These are phyloP conservation scores for Cordilura impudica DNA, from an alignment of 2,888 invertebrate species.

Conservation along the genomic window DNA sequence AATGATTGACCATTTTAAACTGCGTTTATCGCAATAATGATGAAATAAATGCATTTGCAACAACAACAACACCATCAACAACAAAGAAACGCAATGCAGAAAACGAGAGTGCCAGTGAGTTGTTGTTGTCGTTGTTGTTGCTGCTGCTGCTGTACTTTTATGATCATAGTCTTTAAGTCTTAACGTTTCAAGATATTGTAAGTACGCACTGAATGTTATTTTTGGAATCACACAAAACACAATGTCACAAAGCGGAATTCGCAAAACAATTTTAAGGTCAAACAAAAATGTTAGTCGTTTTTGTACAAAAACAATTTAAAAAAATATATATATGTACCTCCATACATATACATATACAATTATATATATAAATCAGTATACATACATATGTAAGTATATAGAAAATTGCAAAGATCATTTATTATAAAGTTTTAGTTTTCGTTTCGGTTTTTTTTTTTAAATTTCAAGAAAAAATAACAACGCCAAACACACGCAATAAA, in stretches of 20 bases:
- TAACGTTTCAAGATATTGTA: no score
- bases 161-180: conserved; percentile 19
- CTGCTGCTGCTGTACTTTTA: background rate
- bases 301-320: background rate
- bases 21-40: no score
- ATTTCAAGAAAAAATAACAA: background rate
- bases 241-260: conserved; percentile 62
- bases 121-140: background rate
- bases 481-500: background rate
- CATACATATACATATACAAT: no score
- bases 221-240: conserved; percentile 58
- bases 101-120: conserved; percentile 19
- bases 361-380: no score
- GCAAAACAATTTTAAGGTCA: conserved; percentile 60
- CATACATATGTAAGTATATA: no score
- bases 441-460: no score
- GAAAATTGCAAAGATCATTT: background rate
- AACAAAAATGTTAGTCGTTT: conserved; percentile 58
- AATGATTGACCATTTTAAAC: no score
- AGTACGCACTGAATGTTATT: conserved; percentile 41
- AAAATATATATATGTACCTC: no score
- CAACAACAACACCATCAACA: conserved; percentile 6
- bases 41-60: background rate
- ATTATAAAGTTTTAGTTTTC: background rate
- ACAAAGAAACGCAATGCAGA: conserved; percentile 11